Evolutionary conservation across 2,888 invertebrate genomes (phyloP).

Genomic region (Pharmacophagus antenor): DNA sequence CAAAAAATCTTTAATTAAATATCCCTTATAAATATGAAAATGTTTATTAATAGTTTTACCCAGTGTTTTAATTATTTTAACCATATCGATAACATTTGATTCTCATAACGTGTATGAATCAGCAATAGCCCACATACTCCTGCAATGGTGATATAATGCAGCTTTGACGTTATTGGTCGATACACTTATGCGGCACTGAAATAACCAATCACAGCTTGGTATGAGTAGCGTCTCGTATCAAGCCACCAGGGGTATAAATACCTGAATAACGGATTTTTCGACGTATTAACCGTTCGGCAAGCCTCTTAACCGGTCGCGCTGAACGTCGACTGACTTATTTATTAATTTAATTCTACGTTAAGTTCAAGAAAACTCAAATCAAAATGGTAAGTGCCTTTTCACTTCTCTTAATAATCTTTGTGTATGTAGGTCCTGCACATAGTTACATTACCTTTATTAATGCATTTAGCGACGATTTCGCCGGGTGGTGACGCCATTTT

Average conservation of each 20-base stretch:
- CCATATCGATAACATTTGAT: not conserved
- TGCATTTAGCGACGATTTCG: conserved; percentile 32
- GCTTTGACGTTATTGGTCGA: conserved; percentile 70
- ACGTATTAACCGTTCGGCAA: conserved; percentile 84
- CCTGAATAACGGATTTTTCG: conserved; percentile 63
- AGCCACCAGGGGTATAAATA: conserved; percentile 80
- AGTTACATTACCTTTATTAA: not conserved
- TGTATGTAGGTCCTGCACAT: not conserved
- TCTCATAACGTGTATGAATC: conserved; percentile 41
- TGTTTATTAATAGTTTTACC: too few relatives aligned
- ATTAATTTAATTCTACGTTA: conserved; percentile 72
- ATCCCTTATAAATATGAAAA: too few relatives aligned
- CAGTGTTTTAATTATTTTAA: not conserved
- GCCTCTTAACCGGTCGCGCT: conserved; percentile 84
- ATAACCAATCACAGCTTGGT: conserved; percentile 69
- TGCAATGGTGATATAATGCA: conserved; percentile 74
- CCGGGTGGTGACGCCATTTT: conserved; percentile 68
- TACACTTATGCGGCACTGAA: conserved; percentile 65
- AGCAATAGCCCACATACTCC: conserved; percentile 71
- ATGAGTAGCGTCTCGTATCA: conserved; percentile 75
- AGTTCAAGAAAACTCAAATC: conserved; percentile 71
- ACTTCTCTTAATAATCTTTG: conserved; percentile 3
- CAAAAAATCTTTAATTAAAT: too few relatives aligned
- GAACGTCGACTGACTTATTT: conserved; percentile 77
- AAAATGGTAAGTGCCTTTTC: conserved; percentile 71